Conservation (phyloP, 2,113 vertebrate genomes). For the Manacus vitellinus region DNA sequence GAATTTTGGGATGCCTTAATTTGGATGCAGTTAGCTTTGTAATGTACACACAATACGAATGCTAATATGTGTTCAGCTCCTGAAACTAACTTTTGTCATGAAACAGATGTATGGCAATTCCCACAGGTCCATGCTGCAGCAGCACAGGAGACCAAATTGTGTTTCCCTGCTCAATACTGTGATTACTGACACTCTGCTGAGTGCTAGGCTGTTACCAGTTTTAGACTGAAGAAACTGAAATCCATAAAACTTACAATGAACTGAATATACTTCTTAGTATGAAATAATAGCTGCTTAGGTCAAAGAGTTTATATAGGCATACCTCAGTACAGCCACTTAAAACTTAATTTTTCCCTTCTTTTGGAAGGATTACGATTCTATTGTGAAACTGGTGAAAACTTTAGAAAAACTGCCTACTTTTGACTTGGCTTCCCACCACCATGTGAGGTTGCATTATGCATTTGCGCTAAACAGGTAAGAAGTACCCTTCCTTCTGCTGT, state of each 20-base stretch:
- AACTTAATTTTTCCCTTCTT: constrained; percentile 21
- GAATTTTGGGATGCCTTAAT: not conserved
- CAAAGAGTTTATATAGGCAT: not conserved
- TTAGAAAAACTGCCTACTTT: constrained; percentile 96
- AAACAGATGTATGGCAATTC: not conserved
- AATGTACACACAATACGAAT: not conserved
- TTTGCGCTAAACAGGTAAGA: constrained; percentile 96
- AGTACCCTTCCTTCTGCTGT: not conserved
- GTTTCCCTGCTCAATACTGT: not conserved
- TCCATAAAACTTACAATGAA: not conserved
- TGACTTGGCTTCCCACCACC: constrained; percentile 90
- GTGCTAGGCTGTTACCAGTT: not conserved
- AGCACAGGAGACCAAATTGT: not conserved
- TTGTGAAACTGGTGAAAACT: constrained; percentile 95
- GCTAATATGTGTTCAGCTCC: not conserved
- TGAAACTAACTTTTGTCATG: not conserved
- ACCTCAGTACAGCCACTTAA: not conserved
- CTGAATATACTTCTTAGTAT: not conserved
- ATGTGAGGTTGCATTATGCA: constrained; percentile 96
- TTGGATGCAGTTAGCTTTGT: not conserved
- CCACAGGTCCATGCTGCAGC: not conserved
- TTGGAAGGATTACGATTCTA: constrained; percentile 93
- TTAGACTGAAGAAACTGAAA: not conserved
- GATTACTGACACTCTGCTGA: not conserved
- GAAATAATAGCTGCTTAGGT: not conserved